Percentiles rank a stretch among this genome's conserved stretches.
Evolutionary conservation across 2,888 invertebrate species (phyloP).

Genomic region (Ophioninae sp.): DNA sequence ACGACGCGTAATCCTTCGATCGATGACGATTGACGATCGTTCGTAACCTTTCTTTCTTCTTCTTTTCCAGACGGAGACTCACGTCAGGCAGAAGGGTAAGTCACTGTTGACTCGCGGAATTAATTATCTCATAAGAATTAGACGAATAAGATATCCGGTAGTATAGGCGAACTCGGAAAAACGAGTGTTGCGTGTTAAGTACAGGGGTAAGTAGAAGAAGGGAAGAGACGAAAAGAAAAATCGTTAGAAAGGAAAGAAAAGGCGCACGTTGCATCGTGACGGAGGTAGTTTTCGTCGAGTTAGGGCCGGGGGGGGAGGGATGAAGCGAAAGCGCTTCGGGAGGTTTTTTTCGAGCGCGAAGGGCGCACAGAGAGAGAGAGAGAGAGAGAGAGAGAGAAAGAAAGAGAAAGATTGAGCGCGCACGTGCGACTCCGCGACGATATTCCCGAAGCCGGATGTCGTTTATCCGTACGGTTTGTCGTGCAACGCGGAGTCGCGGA

Average conservation of each 20-base stretch:
- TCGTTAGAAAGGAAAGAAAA: background rate
- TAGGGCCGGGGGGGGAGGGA: background rate
- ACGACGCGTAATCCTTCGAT: background rate
- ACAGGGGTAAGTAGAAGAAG: conserved; percentile 51
- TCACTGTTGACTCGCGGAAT: conserved; percentile 52
- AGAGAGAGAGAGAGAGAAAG: too few species aligned
- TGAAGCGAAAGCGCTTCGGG: background rate
- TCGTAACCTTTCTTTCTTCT: conserved; percentile 20
- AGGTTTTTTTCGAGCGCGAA: background rate
- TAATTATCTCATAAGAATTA: conserved; percentile 39
- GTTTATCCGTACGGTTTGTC: conserved; percentile 1
- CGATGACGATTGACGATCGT: background rate
- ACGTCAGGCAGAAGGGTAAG: conserved; percentile 79
- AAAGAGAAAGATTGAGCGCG: too few species aligned
- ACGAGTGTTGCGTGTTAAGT: conserved; percentile 42
- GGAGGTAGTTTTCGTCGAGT: conserved; percentile 25
- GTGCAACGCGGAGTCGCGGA: background rate
- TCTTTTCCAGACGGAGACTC: conserved; percentile 77
- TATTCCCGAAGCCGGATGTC: conserved; percentile 6
- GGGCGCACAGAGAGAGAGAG: background rate
- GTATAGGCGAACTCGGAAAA: conserved; percentile 46
- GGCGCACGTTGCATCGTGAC: conserved; percentile 39
- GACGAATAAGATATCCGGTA: conserved; percentile 47
- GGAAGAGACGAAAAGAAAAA: conserved; percentile 13
- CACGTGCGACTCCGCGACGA: background rate